These are phyloP conservation scores for Latrodectus hesperus DNA, from an alignment of 2,888 invertebrate species.

Conservation along the genomic window DNA sequence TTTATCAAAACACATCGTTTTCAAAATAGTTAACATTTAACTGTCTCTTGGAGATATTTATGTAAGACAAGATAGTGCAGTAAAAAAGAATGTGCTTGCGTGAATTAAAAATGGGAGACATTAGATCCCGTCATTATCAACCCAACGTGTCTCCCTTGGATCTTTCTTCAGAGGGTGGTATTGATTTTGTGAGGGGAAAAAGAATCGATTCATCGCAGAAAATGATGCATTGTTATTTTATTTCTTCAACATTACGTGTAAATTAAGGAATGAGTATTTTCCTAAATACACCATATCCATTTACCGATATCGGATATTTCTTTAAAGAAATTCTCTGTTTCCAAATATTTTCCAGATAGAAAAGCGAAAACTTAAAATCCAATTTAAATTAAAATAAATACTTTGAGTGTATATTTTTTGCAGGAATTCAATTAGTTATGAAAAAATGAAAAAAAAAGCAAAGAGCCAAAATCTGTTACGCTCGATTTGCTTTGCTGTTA, in stretches of 20 bases:
- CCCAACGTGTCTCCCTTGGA: background rate
- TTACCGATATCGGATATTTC: conserved; percentile 37
- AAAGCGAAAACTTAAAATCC: background rate
- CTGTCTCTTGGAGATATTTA: too few species aligned
- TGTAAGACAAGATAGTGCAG: too few species aligned
- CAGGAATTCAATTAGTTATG: too few species aligned
- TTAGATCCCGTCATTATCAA: background rate
- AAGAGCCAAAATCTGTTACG: too few species aligned
- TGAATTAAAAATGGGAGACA: too few species aligned
- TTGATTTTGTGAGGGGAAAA: background rate
- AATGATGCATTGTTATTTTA: conserved; percentile 52
- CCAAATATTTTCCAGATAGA: background rate
- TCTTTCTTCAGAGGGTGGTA: background rate
- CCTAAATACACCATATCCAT: conserved; percentile 24
- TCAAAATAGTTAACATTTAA: too few species aligned
- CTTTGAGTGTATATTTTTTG: too few species aligned
- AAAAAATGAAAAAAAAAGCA: too few species aligned
- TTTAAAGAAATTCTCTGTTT: background rate
- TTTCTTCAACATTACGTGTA: conserved; percentile 34
- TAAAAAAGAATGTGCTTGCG: too few species aligned
- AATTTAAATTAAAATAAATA: background rate
- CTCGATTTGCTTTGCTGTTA: too few species aligned
- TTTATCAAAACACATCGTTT: too few species aligned
- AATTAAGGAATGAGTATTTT: conserved; percentile 54
- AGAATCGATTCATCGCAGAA: conserved; percentile 37